These are phyloP conservation scores for Aphidoletes aphidimyza DNA, from an alignment of 2,888 invertebrate species.

Conservation along the genomic window DNA sequence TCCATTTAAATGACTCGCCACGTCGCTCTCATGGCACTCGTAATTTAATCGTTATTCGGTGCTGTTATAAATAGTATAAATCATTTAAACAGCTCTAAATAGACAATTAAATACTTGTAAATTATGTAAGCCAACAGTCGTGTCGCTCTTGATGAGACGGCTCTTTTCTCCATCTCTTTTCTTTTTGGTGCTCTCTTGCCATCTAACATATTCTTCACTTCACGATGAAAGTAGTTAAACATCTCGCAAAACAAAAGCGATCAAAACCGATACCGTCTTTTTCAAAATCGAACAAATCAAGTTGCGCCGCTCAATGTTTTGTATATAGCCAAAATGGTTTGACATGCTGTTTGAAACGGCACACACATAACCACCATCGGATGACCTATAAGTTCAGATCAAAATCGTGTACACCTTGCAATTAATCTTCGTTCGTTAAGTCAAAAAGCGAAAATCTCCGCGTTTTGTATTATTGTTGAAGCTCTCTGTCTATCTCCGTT, in stretches of 20 bases:
- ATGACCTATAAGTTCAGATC: constrained; percentile 53
- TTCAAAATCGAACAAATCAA: constrained; percentile 21
- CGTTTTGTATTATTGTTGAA: no score
- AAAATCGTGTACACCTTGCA: constrained; percentile 54
- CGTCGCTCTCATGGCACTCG: constrained; percentile 7
- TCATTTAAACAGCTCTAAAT: constrained; percentile 40
- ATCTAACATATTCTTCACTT: not conserved
- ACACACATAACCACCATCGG: not conserved
- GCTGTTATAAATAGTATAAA: constrained; percentile 43
- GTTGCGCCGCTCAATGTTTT: not conserved
- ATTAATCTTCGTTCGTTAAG: constrained; percentile 53
- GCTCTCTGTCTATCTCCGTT: no score
- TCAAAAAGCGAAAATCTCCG: constrained; percentile 25
- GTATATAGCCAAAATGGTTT: constrained; percentile 38
- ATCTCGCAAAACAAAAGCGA: constrained; percentile 6
- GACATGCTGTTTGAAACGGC: not conserved
- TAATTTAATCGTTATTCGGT: constrained; percentile 44
- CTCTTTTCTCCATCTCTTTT: not conserved
- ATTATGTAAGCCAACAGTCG: constrained; percentile 44
- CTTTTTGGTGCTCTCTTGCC: not conserved
- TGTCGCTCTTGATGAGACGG: not conserved
- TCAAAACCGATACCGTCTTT: constrained; percentile 12
- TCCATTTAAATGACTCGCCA: constrained; percentile 17
- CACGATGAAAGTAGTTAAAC: constrained; percentile 49
- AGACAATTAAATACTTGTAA: constrained; percentile 53